Evolutionary conservation across 2,888 invertebrate species (phyloP).

Genomic region (Lagria hirta): DNA sequence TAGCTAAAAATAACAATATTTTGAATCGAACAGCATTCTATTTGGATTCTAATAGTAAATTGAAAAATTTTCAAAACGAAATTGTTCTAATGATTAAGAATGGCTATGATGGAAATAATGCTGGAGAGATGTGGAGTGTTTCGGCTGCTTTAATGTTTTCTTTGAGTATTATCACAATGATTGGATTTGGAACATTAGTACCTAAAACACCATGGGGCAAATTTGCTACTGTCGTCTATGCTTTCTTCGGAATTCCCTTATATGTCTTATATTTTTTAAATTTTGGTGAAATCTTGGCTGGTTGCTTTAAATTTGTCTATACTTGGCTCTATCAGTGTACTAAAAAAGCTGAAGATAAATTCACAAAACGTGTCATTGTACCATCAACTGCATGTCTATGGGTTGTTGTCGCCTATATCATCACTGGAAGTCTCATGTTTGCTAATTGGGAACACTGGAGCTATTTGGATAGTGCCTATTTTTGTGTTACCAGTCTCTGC

Average conservation of each 20-base stretch:
- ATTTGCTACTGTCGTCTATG: conserved; percentile 80
- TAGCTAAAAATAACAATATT: conserved; percentile 64
- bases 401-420: conserved; percentile 82
- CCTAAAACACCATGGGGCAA: conserved; percentile 83
- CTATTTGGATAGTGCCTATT: conserved; percentile 83
- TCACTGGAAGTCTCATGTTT: conserved; percentile 84
- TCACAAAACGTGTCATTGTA: conserved; percentile 72
- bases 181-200: conserved; percentile 86
- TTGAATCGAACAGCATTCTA: conserved; percentile 69
- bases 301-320: conserved; percentile 78
- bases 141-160: conserved; percentile 89
- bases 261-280: conserved; percentile 86
- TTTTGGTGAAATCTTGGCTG: conserved; percentile 84
- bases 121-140: conserved; percentile 79
- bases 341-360: conserved; percentile 56
- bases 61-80: conserved; percentile 68
- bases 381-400: conserved; percentile 87
- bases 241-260: conserved; percentile 83
- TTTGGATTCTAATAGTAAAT: conserved; percentile 60
- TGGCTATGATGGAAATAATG: conserved; percentile 68
- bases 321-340: conserved; percentile 76
- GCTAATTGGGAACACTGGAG: conserved; percentile 89
- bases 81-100: conserved; percentile 67
- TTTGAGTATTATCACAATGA: conserved; percentile 87
- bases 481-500: conserved; percentile 85